Percentiles rank a stretch among this genome's conserved stretches.
Evolutionary conservation across 2,113 vertebrate species (phyloP).

Genomic region (Thamnaconus septentrionalis): DNA sequence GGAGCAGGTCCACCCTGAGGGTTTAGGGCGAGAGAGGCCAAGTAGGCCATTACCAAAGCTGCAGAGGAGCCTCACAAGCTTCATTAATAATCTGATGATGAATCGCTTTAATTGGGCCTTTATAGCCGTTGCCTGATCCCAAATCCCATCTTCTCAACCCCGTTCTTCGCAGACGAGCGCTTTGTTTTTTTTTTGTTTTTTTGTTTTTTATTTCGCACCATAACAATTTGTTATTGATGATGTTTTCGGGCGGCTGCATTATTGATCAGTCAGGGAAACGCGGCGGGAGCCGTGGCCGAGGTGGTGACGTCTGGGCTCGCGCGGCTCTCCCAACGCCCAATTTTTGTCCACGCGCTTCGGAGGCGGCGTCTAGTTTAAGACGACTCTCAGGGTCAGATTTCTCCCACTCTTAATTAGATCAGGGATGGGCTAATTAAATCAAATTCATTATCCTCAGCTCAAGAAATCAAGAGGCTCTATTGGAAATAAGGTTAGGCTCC

Average conservation of each 20-base stretch:
- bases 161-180: constrained; percentile 42
- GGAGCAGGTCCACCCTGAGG: constrained; percentile 76
- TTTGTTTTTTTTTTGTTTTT: constrained; percentile 47
- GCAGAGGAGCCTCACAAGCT: constrained; percentile 75
- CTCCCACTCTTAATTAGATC: constrained; percentile 93
- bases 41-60: constrained; percentile 79
- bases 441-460: constrained; percentile 99
- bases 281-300: constrained; percentile 6
- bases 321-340: neutral
- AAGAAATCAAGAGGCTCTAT: constrained; percentile 93
- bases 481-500: constrained; percentile 88
- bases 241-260: constrained; percentile 33
- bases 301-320: constrained; percentile 9
- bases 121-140: constrained; percentile 79
- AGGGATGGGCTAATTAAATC: constrained; percentile 96
- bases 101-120: constrained; percentile 85
- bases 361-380: constrained; percentile 47
- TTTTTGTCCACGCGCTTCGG: constrained; percentile 1
- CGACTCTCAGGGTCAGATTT: constrained; percentile 85
- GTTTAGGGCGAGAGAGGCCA: constrained; percentile 72
- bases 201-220: constrained; percentile 55
- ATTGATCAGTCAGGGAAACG: constrained; percentile 21
- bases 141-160: constrained; percentile 46
- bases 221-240: constrained; percentile 55
- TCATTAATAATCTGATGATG: constrained; percentile 86